phyloP scores from a whole-genome alignment of 1,140 invertebrate species.

The Bombus pyrosoma region DNA sequence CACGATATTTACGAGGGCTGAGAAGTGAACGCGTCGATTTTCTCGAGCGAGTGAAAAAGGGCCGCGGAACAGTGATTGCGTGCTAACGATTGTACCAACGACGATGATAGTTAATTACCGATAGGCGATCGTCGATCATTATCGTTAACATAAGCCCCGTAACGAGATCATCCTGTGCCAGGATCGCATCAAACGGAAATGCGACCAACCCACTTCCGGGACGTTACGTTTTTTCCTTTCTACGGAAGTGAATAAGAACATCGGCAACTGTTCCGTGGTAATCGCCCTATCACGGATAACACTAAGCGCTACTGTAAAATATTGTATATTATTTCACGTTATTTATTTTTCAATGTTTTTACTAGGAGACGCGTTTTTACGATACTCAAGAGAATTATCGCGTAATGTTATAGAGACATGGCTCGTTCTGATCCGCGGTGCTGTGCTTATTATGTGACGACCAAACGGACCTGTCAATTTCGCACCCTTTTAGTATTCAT shows the following conservation, averaged over 20 bases:
- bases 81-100: constrained; percentile 24
- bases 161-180: constrained; percentile 4
- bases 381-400: constrained; percentile 63
- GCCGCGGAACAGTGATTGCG: constrained; percentile 47
- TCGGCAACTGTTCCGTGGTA: constrained; percentile 61
- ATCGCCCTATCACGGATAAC: constrained; percentile 68
- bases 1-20: constrained; percentile 19
- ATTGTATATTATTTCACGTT: constrained; percentile 77
- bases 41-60: constrained; percentile 23
- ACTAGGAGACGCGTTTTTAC: constrained; percentile 74
- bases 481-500: not conserved
- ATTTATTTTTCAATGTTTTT: constrained; percentile 76
- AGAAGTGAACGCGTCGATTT: constrained; percentile 20
- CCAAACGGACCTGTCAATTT: not conserved
- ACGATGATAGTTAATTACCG: constrained; percentile 46
- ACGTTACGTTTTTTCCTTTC: not conserved
- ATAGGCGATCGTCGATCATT: constrained; percentile 29
- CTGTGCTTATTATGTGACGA: constrained; percentile 14
- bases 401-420: constrained; percentile 56
- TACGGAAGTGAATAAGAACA: constrained; percentile 1
- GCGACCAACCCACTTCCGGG: constrained; percentile 20
- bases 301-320: constrained; percentile 77
- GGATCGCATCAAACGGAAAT: constrained; percentile 8
- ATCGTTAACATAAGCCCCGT: not conserved
- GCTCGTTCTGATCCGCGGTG: constrained; percentile 35